A percentile compares a stretch with the other conserved stretches of the same genome.
Evolutionary conservation across 2,888 invertebrate species (phyloP).

Genomic region (Boloria selene): DNA sequence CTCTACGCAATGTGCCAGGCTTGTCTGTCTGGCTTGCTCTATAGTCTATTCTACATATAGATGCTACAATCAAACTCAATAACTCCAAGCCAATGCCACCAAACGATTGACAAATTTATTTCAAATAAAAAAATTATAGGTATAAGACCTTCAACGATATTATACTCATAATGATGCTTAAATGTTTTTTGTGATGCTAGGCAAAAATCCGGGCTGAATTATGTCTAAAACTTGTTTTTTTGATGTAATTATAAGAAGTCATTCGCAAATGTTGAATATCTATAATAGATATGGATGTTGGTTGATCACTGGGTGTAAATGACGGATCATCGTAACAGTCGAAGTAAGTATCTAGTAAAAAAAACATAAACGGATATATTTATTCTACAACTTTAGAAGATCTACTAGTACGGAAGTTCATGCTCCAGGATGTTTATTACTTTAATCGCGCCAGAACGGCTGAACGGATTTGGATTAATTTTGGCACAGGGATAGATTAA

Average conservation of each 20-base stretch:
- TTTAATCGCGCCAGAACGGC: too few relatives aligned
- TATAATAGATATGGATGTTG: neutral
- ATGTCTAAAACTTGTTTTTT: constrained; percentile 13
- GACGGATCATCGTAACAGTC: neutral
- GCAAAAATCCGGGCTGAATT: constrained; percentile 14
- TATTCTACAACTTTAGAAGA: too few relatives aligned
- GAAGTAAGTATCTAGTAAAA: too few relatives aligned
- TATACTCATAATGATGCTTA: neutral
- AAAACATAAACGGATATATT: too few relatives aligned
- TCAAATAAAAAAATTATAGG: constrained; percentile 13
- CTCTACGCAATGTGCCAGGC: constrained; percentile 43
- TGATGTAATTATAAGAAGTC: constrained; percentile 9
- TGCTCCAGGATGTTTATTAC: too few relatives aligned
- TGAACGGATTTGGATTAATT: too few relatives aligned
- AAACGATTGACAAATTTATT: constrained; percentile 16
- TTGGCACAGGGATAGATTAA: too few relatives aligned
- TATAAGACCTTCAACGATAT: constrained; percentile 10
- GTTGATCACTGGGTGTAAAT: neutral
- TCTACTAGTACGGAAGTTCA: too few relatives aligned
- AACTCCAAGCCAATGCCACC: constrained; percentile 18
- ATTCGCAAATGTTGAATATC: neutral
- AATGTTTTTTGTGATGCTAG: constrained; percentile 17
- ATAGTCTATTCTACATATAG: constrained; percentile 36
- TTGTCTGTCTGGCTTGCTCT: constrained; percentile 41
- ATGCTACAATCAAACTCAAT: constrained; percentile 26